Base-by-base conservation (phyloP, 2,113 vertebrate species). In the Sander vitreus region DNA sequence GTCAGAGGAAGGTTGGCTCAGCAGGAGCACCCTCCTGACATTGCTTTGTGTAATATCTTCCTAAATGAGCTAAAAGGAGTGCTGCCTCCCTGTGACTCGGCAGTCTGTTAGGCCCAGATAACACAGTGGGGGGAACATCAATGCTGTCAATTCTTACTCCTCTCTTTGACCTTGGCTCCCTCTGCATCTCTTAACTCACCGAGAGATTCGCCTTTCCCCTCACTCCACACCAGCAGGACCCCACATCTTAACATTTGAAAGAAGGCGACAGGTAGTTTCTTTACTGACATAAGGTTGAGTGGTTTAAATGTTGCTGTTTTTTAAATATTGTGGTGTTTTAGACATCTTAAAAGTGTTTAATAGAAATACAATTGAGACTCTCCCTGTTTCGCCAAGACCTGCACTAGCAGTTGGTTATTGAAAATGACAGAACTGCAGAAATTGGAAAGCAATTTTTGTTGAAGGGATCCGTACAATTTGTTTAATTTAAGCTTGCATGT, bases 101-200 rank as follows among this genome's bases (percentile, higher is more conserved):
- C 90, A 91, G 92, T 90, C 93, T 93, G 93, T 90, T 88, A 74
- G 78, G 80, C 66, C 76, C 75, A 82, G 81, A 92, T 93, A 89
- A 87, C 88, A 64, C 90, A 88, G 89, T 71, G 77, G 88, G 92
- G 74, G 76, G 71, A 89, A 81, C 90, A 81, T 88, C 88, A 78
- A 33, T 77, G 89, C 81, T 63, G 72, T 88, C 86, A 75, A 82
- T 90, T 87, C 80, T 36, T 53, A 69, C 73, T 76, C 65, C 64
- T 84, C 75, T 84, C 73, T 80, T 82, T 90, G 89, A 93, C 93
- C 92, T 93, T 92, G 84, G 72, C 86, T 80, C 63, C 75, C 70
- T 36, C 48, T 43, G 51, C 71, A 90, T 92, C 76, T 30, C 64
- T 85, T 75, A 83, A 73, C 82, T 57, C 75, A 62, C 80, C 73